Percentiles rank a stretch among this genome's conserved stretches.
Conservation (phyloP, 2,113 vertebrate genomes). For the Odontophorus gujanensis region DNA sequence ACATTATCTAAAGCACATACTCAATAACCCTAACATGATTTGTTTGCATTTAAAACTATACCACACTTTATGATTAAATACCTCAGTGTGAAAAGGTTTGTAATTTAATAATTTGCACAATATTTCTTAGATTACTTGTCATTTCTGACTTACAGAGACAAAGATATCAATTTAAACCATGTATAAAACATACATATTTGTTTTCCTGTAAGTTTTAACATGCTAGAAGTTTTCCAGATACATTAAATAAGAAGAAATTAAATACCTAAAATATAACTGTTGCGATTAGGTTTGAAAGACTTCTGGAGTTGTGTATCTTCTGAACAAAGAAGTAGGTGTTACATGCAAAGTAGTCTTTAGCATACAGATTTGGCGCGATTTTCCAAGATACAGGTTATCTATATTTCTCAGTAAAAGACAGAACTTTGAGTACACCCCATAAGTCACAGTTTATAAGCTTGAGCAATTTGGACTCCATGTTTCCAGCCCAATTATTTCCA, state of each 20-base stretch:
- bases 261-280: background rate
- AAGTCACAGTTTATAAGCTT: conserved; percentile 44
- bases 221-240: background rate
- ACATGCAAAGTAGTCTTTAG: background rate
- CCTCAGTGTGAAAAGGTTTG: conserved; percentile 17
- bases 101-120: conserved; percentile 38
- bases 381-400: conserved; percentile 11
- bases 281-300: background rate
- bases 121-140: background rate
- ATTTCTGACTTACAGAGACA: conserved; percentile 2
- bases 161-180: conserved; percentile 27
- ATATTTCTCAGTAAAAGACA: conserved; percentile 3
- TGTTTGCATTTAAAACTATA: conserved; percentile 33
- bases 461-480: background rate
- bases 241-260: background rate
- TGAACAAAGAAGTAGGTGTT: background rate
- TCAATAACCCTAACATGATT: background rate
- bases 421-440: conserved; percentile 22
- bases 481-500: conserved; percentile 8
- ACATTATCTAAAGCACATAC: conserved; percentile 20
- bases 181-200: background rate
- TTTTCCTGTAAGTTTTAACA: background rate
- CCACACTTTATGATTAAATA: conserved; percentile 40
- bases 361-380: background rate
- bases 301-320: background rate